Conservation (phyloP, 2,888 invertebrate genomes). For the Eucera pruinosa region DNA sequence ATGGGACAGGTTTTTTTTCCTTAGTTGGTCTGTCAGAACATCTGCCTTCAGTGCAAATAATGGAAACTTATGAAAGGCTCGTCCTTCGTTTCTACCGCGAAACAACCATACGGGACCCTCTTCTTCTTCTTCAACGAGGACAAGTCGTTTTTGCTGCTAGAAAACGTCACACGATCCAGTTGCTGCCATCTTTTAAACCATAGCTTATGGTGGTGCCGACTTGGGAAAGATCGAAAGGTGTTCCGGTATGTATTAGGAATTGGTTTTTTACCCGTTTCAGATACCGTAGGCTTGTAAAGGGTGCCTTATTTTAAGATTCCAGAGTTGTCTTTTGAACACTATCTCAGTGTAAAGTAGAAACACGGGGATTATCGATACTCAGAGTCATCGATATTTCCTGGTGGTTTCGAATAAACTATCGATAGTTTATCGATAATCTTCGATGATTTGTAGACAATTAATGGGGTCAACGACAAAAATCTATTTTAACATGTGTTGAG, state of each 20-base stretch:
- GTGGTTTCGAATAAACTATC: no score
- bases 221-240: not conserved
- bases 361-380: no score
- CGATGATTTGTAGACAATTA: no score
- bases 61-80: conserved; percentile 62
- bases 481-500: no score
- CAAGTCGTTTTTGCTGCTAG: conserved; percentile 34
- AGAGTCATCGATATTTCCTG: no score
- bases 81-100: conserved; percentile 52
- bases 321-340: not conserved
- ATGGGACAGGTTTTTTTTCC: conserved; percentile 50
- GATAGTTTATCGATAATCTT: no score
- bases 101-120: conserved; percentile 23
- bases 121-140: not conserved
- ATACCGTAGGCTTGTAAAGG: no score
- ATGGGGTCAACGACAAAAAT: no score
- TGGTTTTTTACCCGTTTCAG: not conserved
- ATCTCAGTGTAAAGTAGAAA: not conserved
- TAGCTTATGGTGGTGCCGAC: not conserved
- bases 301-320: no score
- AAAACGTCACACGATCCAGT: conserved; percentile 29
- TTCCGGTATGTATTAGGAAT: no score
- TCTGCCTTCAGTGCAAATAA: conserved; percentile 63
- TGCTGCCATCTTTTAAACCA: no score
- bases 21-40: conserved; percentile 31